Base-by-base conservation (phyloP, 2,113 vertebrate species). In the Hemicordylus capensis region DNA sequence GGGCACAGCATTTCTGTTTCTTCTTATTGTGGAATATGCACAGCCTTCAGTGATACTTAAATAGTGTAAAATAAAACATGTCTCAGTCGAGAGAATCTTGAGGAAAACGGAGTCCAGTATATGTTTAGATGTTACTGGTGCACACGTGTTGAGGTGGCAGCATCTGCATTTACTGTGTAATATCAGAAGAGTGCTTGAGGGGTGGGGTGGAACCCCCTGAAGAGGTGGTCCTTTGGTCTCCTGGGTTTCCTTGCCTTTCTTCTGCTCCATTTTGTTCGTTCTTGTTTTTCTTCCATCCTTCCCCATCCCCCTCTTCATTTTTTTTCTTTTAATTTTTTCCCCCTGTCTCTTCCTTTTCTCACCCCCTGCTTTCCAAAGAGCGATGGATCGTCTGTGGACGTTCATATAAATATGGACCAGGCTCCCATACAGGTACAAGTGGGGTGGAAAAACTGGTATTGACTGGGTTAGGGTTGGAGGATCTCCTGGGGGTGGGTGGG, bases 391-490 rank as follows among this genome's bases (percentile, higher is more conserved):
- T 94, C 97, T 37, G 96, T 98, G 91, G 97, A 98, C 80, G 97
- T 98, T 87, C 98, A 98, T 95, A 97, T 98, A 76, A 98, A 98
- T 90, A 96, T 98, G 97, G 97, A 98, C 90, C 95, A 95, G 93
- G 93, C 95, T 83, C 95, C 95, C 2, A 91, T 96, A 88, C 96
- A 96, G 96, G 96, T 96, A 95, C 87, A 81, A 87, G 88, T 86
- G 87, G 88, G 91, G 87, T 87, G 90, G 90, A 76, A 66, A 91
- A 86, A 80, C 56, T 37, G 39, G 73, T 82, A 82, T 31, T 48
- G 39, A 39, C 56, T 24, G n/a, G 7, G 26, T 4, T 34, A 46
- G 51, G 39, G 31, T n/a, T 1, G 34, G 24, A 22, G 5, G 51
- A 7, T 46, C 28, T 64, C 2, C 34, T 1, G 14, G 5, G 39